Evolutionary conservation across 1,140 invertebrate species (phyloP).

Genomic region (Drosophila kikkawai): DNA sequence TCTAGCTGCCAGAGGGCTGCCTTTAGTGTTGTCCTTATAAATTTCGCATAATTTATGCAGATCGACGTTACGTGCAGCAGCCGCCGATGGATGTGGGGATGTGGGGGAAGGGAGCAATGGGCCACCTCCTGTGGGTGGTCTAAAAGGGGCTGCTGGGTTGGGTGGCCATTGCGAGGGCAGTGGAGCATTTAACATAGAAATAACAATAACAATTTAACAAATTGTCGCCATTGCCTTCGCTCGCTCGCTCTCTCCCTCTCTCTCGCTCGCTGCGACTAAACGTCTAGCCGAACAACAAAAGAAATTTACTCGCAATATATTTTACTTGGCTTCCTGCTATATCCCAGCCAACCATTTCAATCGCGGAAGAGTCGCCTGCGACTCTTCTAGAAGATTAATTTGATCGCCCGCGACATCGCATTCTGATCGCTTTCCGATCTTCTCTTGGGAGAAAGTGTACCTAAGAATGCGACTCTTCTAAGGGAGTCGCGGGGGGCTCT

Average conservation of each 20-base stretch:
- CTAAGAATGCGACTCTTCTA: too few species aligned
- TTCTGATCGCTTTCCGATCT: too few species aligned
- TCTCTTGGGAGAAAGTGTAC: too few species aligned
- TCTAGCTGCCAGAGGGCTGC: constrained; percentile 43
- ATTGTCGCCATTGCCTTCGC: constrained; percentile 70
- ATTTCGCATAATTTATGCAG: constrained; percentile 82
- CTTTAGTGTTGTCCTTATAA: constrained; percentile 73
- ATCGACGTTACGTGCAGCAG: constrained; percentile 80
- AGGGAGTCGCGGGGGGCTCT: too few species aligned
- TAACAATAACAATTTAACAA: constrained; percentile 84
- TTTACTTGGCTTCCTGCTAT: constrained; percentile 76
- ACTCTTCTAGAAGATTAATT: too few species aligned
- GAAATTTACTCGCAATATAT: constrained; percentile 78
- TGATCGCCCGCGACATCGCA: too few species aligned
- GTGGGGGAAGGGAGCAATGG: background rate
- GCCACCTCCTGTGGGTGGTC: background rate
- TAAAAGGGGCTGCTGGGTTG: background rate
- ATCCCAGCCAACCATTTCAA: too few species aligned
- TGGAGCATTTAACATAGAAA: constrained; percentile 82
- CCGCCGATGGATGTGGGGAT: constrained; percentile 9
- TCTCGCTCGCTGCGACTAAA: constrained; percentile 45
- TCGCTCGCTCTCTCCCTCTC: constrained; percentile 1
- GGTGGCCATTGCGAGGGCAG: constrained; percentile 68
- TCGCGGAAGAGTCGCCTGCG: too few species aligned
- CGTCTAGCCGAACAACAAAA: constrained; percentile 76